Conservation (phyloP, 2,113 vertebrate genomes). For the Platycercus adscitus region DNA sequence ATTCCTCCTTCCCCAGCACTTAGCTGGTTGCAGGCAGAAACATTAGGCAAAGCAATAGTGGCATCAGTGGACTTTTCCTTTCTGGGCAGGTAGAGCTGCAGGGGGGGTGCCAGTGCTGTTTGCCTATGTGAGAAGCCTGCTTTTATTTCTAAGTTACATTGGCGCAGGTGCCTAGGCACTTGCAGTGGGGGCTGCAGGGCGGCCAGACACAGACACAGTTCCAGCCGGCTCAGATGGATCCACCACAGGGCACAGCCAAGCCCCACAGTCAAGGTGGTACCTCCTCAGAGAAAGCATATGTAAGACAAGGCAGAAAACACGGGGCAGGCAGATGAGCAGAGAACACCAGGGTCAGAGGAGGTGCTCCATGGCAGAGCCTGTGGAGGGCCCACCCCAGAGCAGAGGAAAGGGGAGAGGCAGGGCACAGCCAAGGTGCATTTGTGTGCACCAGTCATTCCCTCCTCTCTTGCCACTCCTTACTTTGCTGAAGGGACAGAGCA, state of each 20-base stretch:
- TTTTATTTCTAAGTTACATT: background rate
- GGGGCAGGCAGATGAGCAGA: background rate
- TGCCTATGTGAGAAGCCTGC: background rate
- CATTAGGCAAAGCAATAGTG: background rate
- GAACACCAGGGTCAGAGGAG: background rate
- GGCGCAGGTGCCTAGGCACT: background rate
- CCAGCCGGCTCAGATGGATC: too few species aligned
- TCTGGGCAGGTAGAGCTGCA: background rate
- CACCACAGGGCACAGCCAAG: background rate
- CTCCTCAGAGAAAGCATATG: accelerated
- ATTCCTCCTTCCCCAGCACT: background rate
- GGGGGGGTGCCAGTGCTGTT: background rate
- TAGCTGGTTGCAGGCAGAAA: background rate
- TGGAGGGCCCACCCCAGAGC: background rate
- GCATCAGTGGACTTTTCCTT: background rate
- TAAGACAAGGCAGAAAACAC: background rate
- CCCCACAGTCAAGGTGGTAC: background rate
- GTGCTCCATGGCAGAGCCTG: background rate
- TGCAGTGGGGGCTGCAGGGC: background rate
- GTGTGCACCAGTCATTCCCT: background rate
- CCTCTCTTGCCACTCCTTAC: background rate
- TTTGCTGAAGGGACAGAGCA: background rate
- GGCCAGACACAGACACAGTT: background rate
- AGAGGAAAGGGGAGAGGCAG: background rate
- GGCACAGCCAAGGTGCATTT: accelerated